phyloP scores from a whole-genome alignment of 2,888 invertebrate species.

The Pandemis heparana region DNA sequence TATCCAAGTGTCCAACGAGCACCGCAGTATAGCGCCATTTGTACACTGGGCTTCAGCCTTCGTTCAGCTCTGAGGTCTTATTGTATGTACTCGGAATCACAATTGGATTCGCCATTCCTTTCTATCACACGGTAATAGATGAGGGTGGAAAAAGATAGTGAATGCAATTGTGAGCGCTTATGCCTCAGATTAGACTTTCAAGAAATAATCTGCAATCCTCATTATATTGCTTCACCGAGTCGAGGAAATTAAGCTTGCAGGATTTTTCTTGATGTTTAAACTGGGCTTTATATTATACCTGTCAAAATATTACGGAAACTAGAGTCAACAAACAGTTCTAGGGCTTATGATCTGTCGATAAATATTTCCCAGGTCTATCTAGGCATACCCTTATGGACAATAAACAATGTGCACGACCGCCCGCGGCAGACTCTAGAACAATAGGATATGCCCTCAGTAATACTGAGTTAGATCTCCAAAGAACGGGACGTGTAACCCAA shows the following conservation, averaged over 20 bases:
- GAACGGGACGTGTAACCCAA: slow-evolving; percentile 56
- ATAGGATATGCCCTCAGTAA: slow-evolving; percentile 53
- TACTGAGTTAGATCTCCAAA: slow-evolving; percentile 56
- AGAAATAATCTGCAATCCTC: too few species aligned
- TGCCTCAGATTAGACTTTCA: too few species aligned
- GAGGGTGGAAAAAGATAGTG: too few species aligned
- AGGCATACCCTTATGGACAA: slow-evolving; percentile 68
- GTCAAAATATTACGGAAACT: background rate
- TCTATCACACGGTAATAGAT: too few species aligned
- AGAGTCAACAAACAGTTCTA: background rate
- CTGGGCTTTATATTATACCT: too few species aligned
- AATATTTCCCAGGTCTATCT: slow-evolving; percentile 45
- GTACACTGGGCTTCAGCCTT: background rate
- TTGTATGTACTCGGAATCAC: too few species aligned
- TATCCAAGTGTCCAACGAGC: background rate
- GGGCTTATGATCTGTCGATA: slow-evolving; percentile 38
- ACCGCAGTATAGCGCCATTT: background rate
- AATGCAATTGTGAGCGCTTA: too few species aligned
- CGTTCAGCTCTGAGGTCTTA: background rate
- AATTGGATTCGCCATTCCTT: too few species aligned
- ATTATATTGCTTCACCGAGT: too few species aligned
- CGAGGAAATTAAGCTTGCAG: too few species aligned
- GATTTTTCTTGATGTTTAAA: too few species aligned
- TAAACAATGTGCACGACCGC: slow-evolving; percentile 76
- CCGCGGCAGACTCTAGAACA: slow-evolving; percentile 60